Evolutionary conservation across 2,888 invertebrate genomes (phyloP), one percentile per base, ranked within the genome.

Genomic region (Resseliella maxima): DNA sequence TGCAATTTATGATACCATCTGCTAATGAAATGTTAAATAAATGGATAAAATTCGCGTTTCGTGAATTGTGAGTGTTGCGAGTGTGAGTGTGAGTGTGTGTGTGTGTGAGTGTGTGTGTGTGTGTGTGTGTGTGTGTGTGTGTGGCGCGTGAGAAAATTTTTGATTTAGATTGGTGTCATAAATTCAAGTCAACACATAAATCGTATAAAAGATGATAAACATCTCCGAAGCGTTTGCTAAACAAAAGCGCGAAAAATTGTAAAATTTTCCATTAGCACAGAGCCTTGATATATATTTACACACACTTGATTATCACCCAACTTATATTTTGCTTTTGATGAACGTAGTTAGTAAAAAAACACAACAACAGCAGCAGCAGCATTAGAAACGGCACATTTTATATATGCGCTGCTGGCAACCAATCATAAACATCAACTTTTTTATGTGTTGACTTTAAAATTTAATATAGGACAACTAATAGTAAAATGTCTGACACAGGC

Each of bases 341-440:
- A 59, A 41, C 41, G 27, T 59, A 27, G 59, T 59, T 59, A 59
- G 5, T 59, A 12, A 59, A 59, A 72, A 31, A n/a, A n/a, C n/a
- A n/a, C n/a, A n/a, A n/a, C n/a, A n/a, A n/a, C n/a, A n/a, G n/a
- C n/a, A n/a, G n/a, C n/a, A n/a, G n/a, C n/a, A n/a, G n/a, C n/a
- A n/a, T n/a, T n/a, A n/a, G n/a, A n/a, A n/a, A n/a, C n/a, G n/a
- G 2, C 3, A 35, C 31, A 72, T 72, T 72, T 72, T 15, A 31
- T 31, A 18, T 18, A n/a, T 41, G 21, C n/a, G 59, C 15, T 72
- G 31, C 18, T 35, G 72, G 72, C 72, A 18, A 72, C 72, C 31
- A 72, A 72, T 72, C 72, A 72, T 72, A 35, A 72, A 72, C 72
- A 72, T 72, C n/a, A 31, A 31, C 31, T 31, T 72, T 72, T 72